Evolutionary conservation across 92 coral and sea anemone genomes (phyloP).

Genomic region (Montipora capitata): DNA sequence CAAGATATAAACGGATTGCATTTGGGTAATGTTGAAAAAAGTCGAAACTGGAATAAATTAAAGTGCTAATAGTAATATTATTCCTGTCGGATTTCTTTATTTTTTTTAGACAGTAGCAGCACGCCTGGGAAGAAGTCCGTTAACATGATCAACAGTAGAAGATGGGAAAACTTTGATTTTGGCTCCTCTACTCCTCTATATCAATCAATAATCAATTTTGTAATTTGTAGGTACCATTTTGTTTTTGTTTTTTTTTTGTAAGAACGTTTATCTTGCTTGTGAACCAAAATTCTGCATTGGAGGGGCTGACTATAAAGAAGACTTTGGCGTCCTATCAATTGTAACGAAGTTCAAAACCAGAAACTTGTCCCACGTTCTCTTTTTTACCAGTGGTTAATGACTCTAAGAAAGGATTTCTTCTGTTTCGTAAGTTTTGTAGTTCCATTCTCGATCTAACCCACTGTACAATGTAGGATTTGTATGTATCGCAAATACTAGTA

Average conservation of each 20-base stretch:
- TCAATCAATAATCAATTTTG: conserved; percentile 29
- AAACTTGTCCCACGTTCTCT: background rate
- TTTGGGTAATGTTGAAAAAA: too few relatives aligned
- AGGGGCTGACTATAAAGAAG: background rate
- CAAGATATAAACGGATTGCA: too few relatives aligned
- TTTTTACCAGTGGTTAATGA: background rate
- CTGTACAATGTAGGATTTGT: conserved; percentile 23
- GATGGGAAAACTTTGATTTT: conserved; percentile 36
- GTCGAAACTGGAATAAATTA: too few relatives aligned
- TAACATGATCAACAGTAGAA: background rate
- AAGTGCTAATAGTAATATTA: too few relatives aligned
- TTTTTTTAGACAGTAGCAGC: background rate
- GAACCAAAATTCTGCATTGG: background rate
- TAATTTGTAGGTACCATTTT: background rate
- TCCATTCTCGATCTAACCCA: background rate
- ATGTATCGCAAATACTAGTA: conserved; percentile 5
- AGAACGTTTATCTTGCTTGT: background rate
- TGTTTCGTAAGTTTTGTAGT: background rate
- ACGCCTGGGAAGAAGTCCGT: background rate
- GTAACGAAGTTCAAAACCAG: too few relatives aligned
- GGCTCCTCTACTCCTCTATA: conserved; percentile 18
- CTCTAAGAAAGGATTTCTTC: background rate
- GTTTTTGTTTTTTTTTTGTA: background rate
- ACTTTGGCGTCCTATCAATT: too few relatives aligned
- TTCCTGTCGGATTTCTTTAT: background rate